Evolutionary conservation across 2,113 vertebrate species (phyloP), one percentile per base, ranked within the genome.

Genomic region (Herpetotheres cachinnans): DNA sequence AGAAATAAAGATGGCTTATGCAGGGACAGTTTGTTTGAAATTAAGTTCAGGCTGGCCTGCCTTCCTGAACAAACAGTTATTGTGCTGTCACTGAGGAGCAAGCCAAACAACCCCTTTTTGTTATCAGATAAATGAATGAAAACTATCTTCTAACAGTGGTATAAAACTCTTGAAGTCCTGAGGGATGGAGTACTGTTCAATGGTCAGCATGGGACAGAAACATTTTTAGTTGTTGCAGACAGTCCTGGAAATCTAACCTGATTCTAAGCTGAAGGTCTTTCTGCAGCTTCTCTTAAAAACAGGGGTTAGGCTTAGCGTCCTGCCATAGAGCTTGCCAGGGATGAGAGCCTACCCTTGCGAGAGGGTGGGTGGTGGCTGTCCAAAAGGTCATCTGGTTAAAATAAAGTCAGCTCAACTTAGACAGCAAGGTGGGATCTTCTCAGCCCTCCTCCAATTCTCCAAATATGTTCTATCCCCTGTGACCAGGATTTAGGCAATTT

Each of bases 11-110:
- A 95, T 92, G 82, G 89, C 56, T 90, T 91, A 71, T n/a, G 18
- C 52, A 79, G 85, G 59, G 69, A 77, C 29, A 59, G 46, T 82
- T 92, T 95, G 80, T 94, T 94, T 94, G 83, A 95, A 97, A 73
- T 82, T 20, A 91, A 83, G 81, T 95, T 94, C 89, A 77, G 62
- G 71, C 93, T 91, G 91, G 89, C 86, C 91, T 93, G 78, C 63
- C 74, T 95, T 95, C 62, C 82, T 91, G 93, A 91, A 91, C 89
- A 94, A 95, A 94, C 84, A 95, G 84, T 96, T 93, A 91, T 95
- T 2, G 21, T 96, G 80, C 72, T 88, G 79, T 86, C 44, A 42
- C 72, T 62, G 66, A 87, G 77, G 15, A 93, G 34, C 49, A 91
- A 94, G 81, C 54, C 94, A 95, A 91, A 89, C 86, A 89, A 47